Percentiles rank a stretch among this genome's conserved stretches.
Conservation (phyloP, 2,113 vertebrate species). For the Entelurus aequoreus region DNA sequence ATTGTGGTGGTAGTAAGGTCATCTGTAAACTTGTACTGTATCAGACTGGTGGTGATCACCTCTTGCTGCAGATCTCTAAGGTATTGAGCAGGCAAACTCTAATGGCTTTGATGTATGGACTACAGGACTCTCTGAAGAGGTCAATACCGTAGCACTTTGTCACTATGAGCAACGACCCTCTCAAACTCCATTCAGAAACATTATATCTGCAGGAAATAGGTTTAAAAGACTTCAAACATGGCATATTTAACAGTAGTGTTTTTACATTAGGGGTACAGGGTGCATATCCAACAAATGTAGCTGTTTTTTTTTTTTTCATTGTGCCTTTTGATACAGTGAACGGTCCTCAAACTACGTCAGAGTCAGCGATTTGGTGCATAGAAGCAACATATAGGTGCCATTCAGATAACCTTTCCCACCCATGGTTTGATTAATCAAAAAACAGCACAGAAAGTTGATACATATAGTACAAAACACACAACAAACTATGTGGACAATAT, state of each 20-base stretch:
- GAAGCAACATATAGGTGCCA: too few species aligned
- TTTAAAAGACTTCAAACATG: conserved; percentile 59
- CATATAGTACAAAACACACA: too few species aligned
- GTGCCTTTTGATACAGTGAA: too few species aligned
- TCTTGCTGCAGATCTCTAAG: conserved; percentile 70
- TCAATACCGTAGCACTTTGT: conserved; percentile 73
- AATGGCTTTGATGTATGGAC: conserved; percentile 73
- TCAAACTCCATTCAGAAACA: conserved; percentile 69
- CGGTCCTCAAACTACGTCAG: too few species aligned
- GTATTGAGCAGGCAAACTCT: conserved; percentile 72
- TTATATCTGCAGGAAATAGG: conserved; percentile 72
- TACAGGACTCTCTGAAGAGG: conserved; percentile 70
- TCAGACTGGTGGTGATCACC: conserved; percentile 76
- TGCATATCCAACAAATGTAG: neutral
- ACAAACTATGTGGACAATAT: too few species aligned
- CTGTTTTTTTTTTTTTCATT: neutral
- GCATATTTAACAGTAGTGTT: conserved; percentile 21
- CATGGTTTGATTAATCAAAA: too few species aligned
- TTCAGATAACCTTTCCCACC: too few species aligned
- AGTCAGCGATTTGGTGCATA: too few species aligned
- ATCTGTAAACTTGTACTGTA: conserved; percentile 74
- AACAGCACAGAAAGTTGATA: too few species aligned
- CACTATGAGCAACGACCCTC: conserved; percentile 72
- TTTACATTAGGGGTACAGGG: neutral
- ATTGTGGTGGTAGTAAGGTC: conserved; percentile 69